Conservation (phyloP, 1,140 invertebrate genomes). For the Chionoecetes opilio region DNA sequence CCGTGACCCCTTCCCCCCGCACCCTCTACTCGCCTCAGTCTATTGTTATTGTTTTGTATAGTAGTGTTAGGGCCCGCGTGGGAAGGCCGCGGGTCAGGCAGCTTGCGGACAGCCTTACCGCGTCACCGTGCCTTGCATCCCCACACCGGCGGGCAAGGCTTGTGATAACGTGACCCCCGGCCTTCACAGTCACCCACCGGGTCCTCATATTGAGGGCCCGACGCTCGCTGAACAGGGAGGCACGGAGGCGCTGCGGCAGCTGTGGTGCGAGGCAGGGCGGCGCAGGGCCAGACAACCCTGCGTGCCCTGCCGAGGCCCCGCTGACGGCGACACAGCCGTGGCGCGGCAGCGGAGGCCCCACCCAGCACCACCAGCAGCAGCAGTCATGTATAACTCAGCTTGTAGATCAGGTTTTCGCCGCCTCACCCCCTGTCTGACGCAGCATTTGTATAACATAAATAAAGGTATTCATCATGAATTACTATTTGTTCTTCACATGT, state of each 20-base stretch:
- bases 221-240: neutral
- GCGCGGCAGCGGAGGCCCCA: neutral
- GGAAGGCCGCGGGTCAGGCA: conserved; percentile 22
- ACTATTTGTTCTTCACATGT: neutral
- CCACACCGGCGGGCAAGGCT: neutral
- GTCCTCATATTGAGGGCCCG: conserved; percentile 2
- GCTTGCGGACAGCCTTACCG: neutral
- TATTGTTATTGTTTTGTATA: conserved; percentile 31
- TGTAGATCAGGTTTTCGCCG: conserved; percentile 16
- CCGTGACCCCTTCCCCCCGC: neutral
- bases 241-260: neutral
- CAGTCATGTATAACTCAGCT: conserved; percentile 28
- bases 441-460: conserved; percentile 21
- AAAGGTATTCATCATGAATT: neutral
- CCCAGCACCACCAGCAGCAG: neutral
- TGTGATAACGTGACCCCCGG: conserved; percentile 15
- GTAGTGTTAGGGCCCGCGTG: neutral
- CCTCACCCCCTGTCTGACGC: conserved; percentile 13
- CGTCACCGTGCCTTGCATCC: neutral
- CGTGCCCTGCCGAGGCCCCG: neutral
- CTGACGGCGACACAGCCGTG: neutral
- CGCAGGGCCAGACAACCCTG: neutral
- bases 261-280: neutral
- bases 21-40: neutral
- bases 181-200: neutral